A percentile compares a stretch with the other conserved stretches of the same genome.
Conservation (phyloP, 23 tunicate species). For the Trididemnum clinides region DNA sequence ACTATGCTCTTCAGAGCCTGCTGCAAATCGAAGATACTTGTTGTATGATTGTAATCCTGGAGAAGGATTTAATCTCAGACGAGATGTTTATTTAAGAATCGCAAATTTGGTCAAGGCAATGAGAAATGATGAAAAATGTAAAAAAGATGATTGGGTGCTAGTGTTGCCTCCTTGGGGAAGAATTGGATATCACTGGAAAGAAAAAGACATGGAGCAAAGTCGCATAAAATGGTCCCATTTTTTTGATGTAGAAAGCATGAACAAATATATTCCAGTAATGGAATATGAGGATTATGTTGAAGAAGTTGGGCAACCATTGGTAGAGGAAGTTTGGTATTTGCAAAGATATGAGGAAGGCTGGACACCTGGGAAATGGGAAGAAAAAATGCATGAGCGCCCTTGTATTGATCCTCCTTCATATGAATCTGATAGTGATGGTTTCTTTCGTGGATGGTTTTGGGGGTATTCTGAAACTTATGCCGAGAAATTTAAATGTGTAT, state of each 20-base stretch:
- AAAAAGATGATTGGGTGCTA: constrained; percentile 79
- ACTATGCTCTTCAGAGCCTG: neutral
- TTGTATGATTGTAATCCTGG: constrained; percentile 98
- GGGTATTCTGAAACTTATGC: constrained; percentile 96
- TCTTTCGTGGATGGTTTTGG: constrained; percentile 97
- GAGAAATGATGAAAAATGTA: constrained; percentile 31
- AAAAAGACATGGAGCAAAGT: constrained; percentile 87
- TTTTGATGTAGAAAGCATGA: constrained; percentile 80
- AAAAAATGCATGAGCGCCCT: constrained; percentile 90
- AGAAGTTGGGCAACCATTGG: constrained; percentile 80
- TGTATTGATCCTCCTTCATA: constrained; percentile 87
- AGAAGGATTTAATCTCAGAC: constrained; percentile 92
- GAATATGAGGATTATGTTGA: constrained; percentile 96
- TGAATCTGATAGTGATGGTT: constrained; percentile 70
- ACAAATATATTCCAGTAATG: constrained; percentile 77
- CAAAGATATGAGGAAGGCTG: constrained; percentile 95
- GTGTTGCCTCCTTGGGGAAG: constrained; percentile 99
- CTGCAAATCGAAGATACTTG: constrained; percentile 61
- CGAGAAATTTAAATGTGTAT: constrained; percentile 94
- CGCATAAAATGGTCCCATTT: constrained; percentile 82
- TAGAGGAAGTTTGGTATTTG: constrained; percentile 97
- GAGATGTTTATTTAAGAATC: constrained; percentile 94
- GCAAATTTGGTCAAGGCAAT: constrained; percentile 75
- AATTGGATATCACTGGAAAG: constrained; percentile 98
- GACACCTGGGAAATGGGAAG: constrained; percentile 82